These are phyloP conservation scores for Oxycera nigricornis DNA, from an alignment of 2,888 invertebrate genomes.

Conservation along the genomic window DNA sequence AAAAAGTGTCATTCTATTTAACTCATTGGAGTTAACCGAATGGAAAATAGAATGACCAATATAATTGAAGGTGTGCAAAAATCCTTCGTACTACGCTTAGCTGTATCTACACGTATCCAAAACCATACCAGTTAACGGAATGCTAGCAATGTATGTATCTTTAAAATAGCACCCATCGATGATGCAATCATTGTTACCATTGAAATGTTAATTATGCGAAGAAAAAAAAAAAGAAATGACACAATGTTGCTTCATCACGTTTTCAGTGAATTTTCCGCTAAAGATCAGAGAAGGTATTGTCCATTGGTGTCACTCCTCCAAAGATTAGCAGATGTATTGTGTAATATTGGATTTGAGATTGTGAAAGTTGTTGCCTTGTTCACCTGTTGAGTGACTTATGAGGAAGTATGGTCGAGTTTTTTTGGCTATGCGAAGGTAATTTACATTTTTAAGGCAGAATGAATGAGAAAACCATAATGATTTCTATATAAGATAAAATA, in stretches of 20 bases:
- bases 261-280: too few species aligned
- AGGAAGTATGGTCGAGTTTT: too few species aligned
- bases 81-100: not conserved
- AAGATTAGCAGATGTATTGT: too few species aligned
- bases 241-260: not conserved
- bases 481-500: too few species aligned
- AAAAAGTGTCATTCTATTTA: conserved; percentile 1
- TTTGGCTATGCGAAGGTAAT: too few species aligned
- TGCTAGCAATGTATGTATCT: not conserved
- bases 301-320: too few species aligned
- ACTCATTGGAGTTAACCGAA: conserved; percentile 22
- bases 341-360: too few species aligned
- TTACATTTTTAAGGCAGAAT: too few species aligned
- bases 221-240: not conserved
- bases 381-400: too few species aligned
- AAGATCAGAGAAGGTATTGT: too few species aligned
- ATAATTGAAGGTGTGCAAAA: not conserved
- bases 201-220: conserved; percentile 29
- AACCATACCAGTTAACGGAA: not conserved
- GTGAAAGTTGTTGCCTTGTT: too few species aligned
- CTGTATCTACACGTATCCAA: not conserved
- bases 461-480: too few species aligned
- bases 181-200: not conserved
- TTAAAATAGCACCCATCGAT: conserved; percentile 7
- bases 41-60: conserved; percentile 3